These are phyloP conservation scores for Trichogramma evanescens DNA, from an alignment of 2,888 invertebrate genomes.

Conservation along the genomic window DNA sequence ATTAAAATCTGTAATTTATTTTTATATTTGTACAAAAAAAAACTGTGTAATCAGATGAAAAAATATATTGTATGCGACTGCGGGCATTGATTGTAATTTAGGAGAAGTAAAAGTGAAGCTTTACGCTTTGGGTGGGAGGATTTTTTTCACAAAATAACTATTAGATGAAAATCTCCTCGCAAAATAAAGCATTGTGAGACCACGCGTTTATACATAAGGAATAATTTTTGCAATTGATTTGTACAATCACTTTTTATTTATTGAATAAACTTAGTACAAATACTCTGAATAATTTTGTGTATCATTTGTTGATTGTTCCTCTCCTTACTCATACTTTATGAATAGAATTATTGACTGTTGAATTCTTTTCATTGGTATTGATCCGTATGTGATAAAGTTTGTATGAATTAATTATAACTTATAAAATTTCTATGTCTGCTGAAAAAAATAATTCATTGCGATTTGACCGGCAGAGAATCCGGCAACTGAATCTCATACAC, in stretches of 20 bases:
- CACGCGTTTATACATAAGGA: conserved; percentile 36
- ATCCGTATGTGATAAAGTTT: too few species aligned
- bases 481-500: conserved; percentile 39
- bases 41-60: too few species aligned
- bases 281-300: conserved; percentile 6
- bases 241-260: conserved; percentile 45
- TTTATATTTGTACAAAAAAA: too few species aligned
- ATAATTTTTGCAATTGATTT: conserved; percentile 43
- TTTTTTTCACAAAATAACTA: conserved; percentile 2
- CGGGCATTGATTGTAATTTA: background rate
- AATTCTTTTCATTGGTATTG: too few species aligned
- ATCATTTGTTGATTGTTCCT: conserved; percentile 23
- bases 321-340: too few species aligned
- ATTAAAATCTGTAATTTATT: too few species aligned
- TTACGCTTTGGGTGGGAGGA: conserved; percentile 4
- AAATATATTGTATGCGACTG: background rate
- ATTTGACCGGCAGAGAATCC: conserved; percentile 32
- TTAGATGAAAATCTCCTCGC: conserved; percentile 3
- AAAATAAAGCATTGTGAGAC: conserved; percentile 22
- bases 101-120: conserved; percentile 6
- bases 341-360: too few species aligned
- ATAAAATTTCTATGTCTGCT: conserved; percentile 1
- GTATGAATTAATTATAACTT: background rate
- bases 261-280: conserved; percentile 46
- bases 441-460: background rate